These are phyloP conservation scores for Rhagologus leucostigma DNA, from an alignment of 2,113 vertebrate genomes.

Conservation along the genomic window DNA sequence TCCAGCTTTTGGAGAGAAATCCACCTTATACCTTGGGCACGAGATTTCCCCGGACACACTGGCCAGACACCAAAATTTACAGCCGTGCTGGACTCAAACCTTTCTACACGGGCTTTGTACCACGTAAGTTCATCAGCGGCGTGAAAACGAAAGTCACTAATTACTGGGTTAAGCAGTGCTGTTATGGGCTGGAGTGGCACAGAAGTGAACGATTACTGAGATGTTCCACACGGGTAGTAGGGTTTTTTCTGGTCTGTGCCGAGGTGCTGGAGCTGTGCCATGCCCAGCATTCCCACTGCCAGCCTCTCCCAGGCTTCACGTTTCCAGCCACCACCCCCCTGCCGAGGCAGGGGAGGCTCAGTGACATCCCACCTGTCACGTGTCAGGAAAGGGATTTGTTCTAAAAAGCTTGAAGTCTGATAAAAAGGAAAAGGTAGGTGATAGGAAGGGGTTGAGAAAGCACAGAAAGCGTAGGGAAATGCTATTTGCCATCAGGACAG, in stretches of 20 bases:
- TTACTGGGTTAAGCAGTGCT: neutral
- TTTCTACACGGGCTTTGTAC: slow-evolving; percentile 68
- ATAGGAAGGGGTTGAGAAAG: neutral
- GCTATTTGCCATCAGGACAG: too few relatives aligned
- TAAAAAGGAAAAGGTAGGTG: neutral
- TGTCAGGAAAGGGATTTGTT: neutral
- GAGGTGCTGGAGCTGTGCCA: neutral
- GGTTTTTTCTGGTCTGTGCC: neutral
- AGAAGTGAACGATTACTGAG: neutral
- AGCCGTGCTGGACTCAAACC: slow-evolving; percentile 58
- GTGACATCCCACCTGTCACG: neutral
- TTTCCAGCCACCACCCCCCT: neutral
- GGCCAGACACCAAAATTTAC: slow-evolving; percentile 66
- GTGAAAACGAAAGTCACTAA: neutral
- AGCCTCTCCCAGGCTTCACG: neutral
- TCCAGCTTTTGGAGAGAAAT: slow-evolving; percentile 54
- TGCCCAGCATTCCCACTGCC: neutral
- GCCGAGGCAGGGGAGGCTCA: neutral
- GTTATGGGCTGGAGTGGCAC: neutral
- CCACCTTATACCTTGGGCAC: slow-evolving; percentile 15
- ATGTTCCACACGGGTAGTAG: rapidly evolving
- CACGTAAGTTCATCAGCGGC: slow-evolving; percentile 52
- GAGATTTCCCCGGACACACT: slow-evolving; percentile 46
- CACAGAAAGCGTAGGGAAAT: neutral
- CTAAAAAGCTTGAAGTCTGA: neutral